phyloP scores from a whole-genome alignment of 2,113 vertebrate species.

The Xenopus borealis region DNA sequence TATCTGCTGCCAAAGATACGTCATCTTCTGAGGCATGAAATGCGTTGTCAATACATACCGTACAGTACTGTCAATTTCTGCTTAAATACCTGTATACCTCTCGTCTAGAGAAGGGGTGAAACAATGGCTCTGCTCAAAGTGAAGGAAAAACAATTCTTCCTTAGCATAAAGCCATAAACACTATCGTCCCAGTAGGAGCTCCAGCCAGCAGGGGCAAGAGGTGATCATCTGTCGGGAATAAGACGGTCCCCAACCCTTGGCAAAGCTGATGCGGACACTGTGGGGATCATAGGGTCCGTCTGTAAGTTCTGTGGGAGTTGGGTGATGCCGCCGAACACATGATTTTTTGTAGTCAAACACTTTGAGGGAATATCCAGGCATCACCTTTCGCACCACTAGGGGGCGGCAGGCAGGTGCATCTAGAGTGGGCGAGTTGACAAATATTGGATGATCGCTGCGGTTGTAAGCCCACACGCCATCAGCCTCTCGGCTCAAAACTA shows the following conservation, averaged over 20 bases:
- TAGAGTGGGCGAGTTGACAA: constrained; percentile 96
- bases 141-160: neutral
- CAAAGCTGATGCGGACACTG: constrained; percentile 95
- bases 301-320: constrained; percentile 69
- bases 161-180: constrained; percentile 55
- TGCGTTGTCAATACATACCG: neutral
- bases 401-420: constrained; percentile 84
- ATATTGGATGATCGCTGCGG: constrained; percentile 93
- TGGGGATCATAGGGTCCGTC: constrained; percentile 94
- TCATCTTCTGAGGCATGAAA: neutral
- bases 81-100: constrained; percentile 10
- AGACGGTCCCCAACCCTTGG: constrained; percentile 95
- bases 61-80: neutral
- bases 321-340: constrained; percentile 74
- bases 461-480: constrained; percentile 98
- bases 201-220: constrained; percentile 96
- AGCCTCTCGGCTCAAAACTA: constrained; percentile 92
- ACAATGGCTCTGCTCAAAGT: neutral
- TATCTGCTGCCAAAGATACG: no score
- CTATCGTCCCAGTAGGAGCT: constrained; percentile 92
- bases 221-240: constrained; percentile 98
- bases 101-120: neutral
- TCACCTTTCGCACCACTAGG: constrained; percentile 91
- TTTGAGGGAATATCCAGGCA: constrained; percentile 95
- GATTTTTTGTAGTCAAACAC: constrained; percentile 93